Percentiles rank a stretch among this genome's conserved stretches.
phyloP scores from a whole-genome alignment of 2,888 invertebrate genomes.

The Eristalis arbustorum region DNA sequence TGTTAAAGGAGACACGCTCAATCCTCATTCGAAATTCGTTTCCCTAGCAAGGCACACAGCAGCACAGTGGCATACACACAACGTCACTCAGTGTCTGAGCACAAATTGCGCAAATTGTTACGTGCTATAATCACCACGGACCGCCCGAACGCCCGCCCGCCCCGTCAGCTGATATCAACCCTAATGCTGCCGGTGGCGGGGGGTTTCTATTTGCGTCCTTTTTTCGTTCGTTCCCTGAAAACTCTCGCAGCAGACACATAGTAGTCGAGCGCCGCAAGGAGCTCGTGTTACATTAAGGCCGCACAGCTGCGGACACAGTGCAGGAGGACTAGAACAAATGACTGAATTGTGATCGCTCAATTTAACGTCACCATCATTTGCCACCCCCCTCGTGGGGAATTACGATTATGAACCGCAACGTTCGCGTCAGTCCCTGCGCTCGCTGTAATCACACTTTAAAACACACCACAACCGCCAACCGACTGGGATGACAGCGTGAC shows the following conservation, averaged over 20 bases:
- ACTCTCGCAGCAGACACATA: background rate
- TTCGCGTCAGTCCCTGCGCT: background rate
- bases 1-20: background rate
- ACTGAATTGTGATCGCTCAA: slow-evolving; percentile 69
- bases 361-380: slow-evolving; percentile 61
- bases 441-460: slow-evolving; percentile 32
- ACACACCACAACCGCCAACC: background rate
- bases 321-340: slow-evolving; percentile 52
- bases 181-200: background rate
- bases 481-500: slow-evolving; percentile 1
- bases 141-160: too few relatives aligned
- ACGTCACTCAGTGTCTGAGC: background rate
- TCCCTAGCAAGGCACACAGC: background rate
- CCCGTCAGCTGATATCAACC: slow-evolving; percentile 3
- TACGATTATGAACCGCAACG: slow-evolving; percentile 47
- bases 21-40: background rate
- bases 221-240: background rate
- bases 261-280: slow-evolving; percentile 20
- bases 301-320: slow-evolving; percentile 32
- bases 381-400: slow-evolving; percentile 28
- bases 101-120: slow-evolving; percentile 47
- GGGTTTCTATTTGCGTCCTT: background rate
- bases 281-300: slow-evolving; percentile 37
- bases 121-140: slow-evolving; percentile 37
- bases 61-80: background rate